These are phyloP conservation scores for Fulica atra DNA, from an alignment of 2,113 vertebrate species.

Conservation along the genomic window DNA sequence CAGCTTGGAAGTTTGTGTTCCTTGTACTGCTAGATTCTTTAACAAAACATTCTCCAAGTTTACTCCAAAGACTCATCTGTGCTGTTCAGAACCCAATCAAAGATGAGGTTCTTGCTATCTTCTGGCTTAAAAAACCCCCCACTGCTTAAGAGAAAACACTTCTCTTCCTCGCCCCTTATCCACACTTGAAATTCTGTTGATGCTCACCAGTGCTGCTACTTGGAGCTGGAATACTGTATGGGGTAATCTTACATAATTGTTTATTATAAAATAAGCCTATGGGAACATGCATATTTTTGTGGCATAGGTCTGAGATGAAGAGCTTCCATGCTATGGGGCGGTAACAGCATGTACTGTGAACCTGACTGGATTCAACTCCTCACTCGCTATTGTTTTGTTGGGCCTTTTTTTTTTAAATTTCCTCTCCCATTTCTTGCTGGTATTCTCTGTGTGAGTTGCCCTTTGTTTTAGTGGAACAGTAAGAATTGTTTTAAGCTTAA, in stretches of 20 bases:
- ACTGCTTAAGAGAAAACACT: not conserved
- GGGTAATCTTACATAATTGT: not conserved
- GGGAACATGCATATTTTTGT: not conserved
- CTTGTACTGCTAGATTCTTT: not conserved
- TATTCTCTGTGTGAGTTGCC: not conserved
- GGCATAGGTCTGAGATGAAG: not conserved
- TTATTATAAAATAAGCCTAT: not conserved
- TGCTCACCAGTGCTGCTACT: not conserved
- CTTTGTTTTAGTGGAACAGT: slow-evolving; percentile 40
- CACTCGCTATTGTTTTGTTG: not conserved
- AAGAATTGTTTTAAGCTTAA: slow-evolving; percentile 32
- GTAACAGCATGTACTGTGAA: not conserved
- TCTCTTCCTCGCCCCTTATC: not conserved
- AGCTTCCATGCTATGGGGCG: not conserved
- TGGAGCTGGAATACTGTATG: not conserved
- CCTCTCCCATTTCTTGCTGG: not conserved
- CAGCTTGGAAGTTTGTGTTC: not conserved
- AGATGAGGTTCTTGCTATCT: not conserved
- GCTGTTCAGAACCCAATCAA: not conserved
- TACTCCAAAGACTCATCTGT: not conserved
- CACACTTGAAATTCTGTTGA: not conserved
- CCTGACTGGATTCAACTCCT: not conserved
- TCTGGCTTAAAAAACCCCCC: not conserved
- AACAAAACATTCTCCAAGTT: not conserved
- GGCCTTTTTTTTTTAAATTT: not conserved